Percentiles rank a stretch among this genome's conserved stretches.
phyloP scores from a whole-genome alignment of 2,797 vertebrate species.

The Anguilla anguilla region DNA sequence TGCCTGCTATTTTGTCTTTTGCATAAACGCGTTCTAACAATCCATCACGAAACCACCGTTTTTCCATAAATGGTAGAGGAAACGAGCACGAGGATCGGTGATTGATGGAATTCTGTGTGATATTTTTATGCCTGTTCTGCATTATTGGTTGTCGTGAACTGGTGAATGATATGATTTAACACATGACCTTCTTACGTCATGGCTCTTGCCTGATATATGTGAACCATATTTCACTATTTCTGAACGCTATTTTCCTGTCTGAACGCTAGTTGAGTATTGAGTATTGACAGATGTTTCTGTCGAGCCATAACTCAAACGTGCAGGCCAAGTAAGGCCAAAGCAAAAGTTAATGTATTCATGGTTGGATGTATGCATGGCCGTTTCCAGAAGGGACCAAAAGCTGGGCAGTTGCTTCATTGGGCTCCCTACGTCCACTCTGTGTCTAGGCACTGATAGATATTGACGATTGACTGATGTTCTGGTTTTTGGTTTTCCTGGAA shows the following conservation, averaged over 20 bases:
- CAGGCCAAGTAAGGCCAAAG: neutral
- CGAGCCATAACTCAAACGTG: neutral
- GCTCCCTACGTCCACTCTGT: neutral
- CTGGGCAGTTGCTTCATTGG: neutral
- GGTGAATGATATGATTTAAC: neutral
- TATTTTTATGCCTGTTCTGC: neutral
- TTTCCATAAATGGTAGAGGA: neutral
- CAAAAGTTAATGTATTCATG: neutral
- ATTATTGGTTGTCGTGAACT: neutral
- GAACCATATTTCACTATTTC: neutral
- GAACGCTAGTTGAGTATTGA: neutral
- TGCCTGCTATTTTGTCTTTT: neutral
- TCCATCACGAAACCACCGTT: neutral
- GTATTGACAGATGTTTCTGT: neutral
- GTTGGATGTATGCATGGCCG: neutral
- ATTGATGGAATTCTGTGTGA: neutral
- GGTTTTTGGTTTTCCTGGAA: constrained; percentile 10
- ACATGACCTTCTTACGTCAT: neutral
- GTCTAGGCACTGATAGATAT: neutral
- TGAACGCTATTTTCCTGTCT: neutral
- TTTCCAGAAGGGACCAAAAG: neutral
- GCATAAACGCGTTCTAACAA: neutral
- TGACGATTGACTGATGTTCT: neutral
- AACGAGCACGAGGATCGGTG: neutral
- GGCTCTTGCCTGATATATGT: neutral